Evolutionary conservation across 1,140 invertebrate genomes (phyloP), one percentile per base, ranked within the genome.

Genomic region (Meloidogyne floridensis): DNA sequence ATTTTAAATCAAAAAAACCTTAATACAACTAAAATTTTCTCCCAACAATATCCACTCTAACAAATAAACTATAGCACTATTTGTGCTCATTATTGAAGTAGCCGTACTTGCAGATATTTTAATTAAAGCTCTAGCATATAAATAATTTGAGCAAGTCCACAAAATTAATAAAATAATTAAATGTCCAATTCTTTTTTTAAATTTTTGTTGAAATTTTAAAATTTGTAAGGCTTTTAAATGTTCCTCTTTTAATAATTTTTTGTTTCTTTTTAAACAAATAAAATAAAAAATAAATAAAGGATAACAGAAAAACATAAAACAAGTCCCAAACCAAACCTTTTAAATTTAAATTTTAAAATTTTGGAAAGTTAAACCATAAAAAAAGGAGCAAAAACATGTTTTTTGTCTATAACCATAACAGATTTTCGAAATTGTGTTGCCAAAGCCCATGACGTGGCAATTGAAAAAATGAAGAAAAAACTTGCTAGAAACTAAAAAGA

Each of bases 301-400:
- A 82, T 87, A 89, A 78, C 88, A 89, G 47, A 87, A 53, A 47
- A 75, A 47, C 88, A 89, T 89, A 69, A 89, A 88, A 47, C 56
- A 79, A 5, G 88, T 89, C 65, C 83, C 89, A 80, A 90, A 89
- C 88, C 88, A 89, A n/a, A 90, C 87, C 75, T 77, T 54, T 15
- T 8, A 54, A 59, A 13, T 54, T 51, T 56, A 42, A 3, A 76
- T 76, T 54, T 59, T 76, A 47, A 77, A 59, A 32, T 6, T n/a
- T n/a, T 43, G 15, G 3, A 54, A 42, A 32, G 2, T 15, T 5
- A 4, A 56, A 77, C 77, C 78, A 90, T 54, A 47, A 83, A 87
- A 81, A 87, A 89, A 11, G 88, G 88, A 18, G 87, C 88, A 73
- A 84, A 87, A 79, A 89, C 89, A 53, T 86, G 77, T 20, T 80